These are phyloP conservation scores for Tupaia tana DNA, from an alignment of 2,113 vertebrate genomes.

Conservation along the genomic window DNA sequence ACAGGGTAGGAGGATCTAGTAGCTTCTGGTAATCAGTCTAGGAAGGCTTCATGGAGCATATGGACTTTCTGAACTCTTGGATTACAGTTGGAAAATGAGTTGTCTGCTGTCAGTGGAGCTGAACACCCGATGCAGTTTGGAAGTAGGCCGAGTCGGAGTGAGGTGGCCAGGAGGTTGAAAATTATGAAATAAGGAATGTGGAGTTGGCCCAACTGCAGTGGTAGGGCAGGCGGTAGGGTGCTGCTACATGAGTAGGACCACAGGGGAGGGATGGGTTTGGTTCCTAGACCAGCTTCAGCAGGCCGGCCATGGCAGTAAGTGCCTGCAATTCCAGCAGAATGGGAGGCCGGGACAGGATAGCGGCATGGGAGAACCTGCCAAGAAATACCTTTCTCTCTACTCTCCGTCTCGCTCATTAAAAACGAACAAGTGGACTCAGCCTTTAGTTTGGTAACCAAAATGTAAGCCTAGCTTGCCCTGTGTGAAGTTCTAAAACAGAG, in stretches of 20 bases:
- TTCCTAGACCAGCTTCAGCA: too few species aligned
- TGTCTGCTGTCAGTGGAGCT: neutral
- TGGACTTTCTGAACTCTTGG: neutral
- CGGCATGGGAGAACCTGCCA: too few species aligned
- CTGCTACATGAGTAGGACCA: too few species aligned
- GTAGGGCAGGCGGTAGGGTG: too few species aligned
- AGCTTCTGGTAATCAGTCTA: neutral
- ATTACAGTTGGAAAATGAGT: neutral
- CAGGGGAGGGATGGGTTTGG: too few species aligned
- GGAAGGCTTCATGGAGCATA: neutral
- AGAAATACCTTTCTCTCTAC: too few species aligned
- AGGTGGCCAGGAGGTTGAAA: neutral
- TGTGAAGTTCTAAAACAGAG: neutral
- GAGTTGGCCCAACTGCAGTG: neutral
- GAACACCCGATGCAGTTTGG: neutral
- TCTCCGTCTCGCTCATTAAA: too few species aligned
- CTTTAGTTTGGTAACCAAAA: neutral
- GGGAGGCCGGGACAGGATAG: too few species aligned
- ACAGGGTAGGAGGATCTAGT: neutral
- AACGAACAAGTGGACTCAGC: neutral
- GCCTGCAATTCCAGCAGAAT: too few species aligned
- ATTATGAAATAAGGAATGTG: conserved; percentile 22
- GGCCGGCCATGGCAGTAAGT: too few species aligned
- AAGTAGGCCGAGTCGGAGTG: neutral
- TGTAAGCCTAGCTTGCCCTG: neutral